Evolutionary conservation across 2,797 vertebrate species (phyloP).

Genomic region (Galagoides demidoff): DNA sequence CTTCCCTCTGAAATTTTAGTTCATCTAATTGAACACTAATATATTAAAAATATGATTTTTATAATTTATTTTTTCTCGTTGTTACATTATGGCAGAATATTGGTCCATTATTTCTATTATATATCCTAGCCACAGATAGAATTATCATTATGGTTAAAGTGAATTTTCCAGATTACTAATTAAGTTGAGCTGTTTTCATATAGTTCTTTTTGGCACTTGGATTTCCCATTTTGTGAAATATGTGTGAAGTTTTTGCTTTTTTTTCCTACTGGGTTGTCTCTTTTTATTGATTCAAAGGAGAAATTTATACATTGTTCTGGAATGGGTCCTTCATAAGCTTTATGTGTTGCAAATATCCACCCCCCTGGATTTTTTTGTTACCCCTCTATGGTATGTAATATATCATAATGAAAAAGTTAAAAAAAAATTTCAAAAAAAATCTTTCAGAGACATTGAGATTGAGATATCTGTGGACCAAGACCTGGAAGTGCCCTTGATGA

Average conservation of each 20-base stretch:
- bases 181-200: neutral
- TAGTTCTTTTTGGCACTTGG: neutral
- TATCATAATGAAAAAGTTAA: conserved; percentile 7
- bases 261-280: neutral
- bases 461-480: neutral
- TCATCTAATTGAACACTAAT: conserved; percentile 13
- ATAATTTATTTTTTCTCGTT: neutral
- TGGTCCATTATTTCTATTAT: neutral
- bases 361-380: neutral
- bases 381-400: neutral
- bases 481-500: neutral
- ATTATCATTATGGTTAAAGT: neutral
- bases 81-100: neutral
- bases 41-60: neutral
- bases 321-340: neutral
- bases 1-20: conserved; percentile 5
- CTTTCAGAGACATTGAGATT: conserved; percentile 11
- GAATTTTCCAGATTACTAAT: conserved; percentile 24
- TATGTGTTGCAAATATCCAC: conserved; percentile 1
- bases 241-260: neutral
- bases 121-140: neutral
- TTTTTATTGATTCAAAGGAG: neutral
- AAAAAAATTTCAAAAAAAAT: neutral
- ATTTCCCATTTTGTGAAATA: neutral
- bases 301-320: neutral